Base-by-base conservation (phyloP, 2,888 invertebrate species). In the Hydroisotoma schaefferi region DNA sequence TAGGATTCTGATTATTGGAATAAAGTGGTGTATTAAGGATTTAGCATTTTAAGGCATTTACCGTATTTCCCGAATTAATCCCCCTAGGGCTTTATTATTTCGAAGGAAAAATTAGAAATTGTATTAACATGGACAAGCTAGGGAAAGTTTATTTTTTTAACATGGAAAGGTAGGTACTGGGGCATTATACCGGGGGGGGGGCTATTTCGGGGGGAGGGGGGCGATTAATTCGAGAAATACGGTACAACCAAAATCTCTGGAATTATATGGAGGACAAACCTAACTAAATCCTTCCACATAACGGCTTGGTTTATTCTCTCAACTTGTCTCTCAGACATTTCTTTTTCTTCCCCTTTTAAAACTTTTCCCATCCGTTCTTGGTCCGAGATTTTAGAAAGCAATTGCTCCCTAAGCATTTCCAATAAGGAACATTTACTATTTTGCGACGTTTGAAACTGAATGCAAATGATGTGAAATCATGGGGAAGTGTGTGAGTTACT, bases 371-470 rank as follows among this genome's bases (percentile, higher is more conserved):
- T 69, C 65, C 77, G 81, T 75, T 85, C 85, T 73, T 83, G 80
- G 70, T 85, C 85, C 56, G 78, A 77, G 49, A 86, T 82, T 73
- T 83, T 83, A 67, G 80, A 79, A 71, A 80, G 81, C 73, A 85
- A 79, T 67, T 81, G 79, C 68, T 87, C 87, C 77, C 86, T 85
- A 53, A 68, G 65, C 57, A 27, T 23, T 33, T 6, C 8, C 25
- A 27, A n/a, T 23, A 37, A 8, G 37, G 8, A 43, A 54, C 23
- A 54, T 40, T 2, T 5, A 29, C 53, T 20, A 33, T 10, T 33
- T 33, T 10, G 8, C 33, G 33, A 8, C 8, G 8, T 33, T 33
- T n/a, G 20, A n/a, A 10, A 20, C 15, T 29, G 37, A 52, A 23
- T 25, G 29, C 18, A 20, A 33, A 33, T 33, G 10, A 33, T 12